These are phyloP conservation scores for Synergus umbraculus DNA, from an alignment of 2,888 invertebrate genomes.

Conservation along the genomic window DNA sequence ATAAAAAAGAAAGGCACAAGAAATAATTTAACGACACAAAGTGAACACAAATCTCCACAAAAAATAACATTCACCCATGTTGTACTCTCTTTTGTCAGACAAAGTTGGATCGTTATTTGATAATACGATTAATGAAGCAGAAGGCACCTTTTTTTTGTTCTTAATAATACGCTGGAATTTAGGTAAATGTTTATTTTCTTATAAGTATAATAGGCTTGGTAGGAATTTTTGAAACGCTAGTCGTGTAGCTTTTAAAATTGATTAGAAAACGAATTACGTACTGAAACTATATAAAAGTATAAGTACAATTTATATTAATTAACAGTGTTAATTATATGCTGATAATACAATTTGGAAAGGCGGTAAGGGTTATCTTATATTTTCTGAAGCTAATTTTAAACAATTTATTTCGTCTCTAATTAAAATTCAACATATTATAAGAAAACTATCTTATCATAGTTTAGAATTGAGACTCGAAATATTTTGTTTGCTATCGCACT, in stretches of 20 bases:
- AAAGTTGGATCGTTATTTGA: neutral
- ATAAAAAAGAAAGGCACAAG: neutral
- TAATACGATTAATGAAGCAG: neutral
- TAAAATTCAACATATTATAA: neutral
- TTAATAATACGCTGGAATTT: slow-evolving; percentile 2
- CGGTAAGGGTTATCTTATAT: neutral
- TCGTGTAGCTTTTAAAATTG: neutral
- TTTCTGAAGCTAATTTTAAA: neutral
- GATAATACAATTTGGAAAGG: neutral
- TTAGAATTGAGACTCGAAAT: no score
- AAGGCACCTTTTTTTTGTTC: neutral
- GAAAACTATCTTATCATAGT: neutral
- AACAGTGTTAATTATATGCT: neutral
- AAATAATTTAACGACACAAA: neutral
- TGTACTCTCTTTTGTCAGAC: neutral
- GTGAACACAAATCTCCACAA: neutral
- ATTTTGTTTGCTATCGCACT: neutral
- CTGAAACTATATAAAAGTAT: neutral
- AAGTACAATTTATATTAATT: neutral
- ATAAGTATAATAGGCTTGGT: slow-evolving; percentile 12
- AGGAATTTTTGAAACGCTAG: slow-evolving; percentile 5
- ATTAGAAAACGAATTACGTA: neutral
- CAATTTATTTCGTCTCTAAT: neutral
- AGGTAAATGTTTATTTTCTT: neutral
- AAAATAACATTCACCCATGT: neutral